A percentile compares a stretch with the other conserved stretches of the same genome.
Conservation (phyloP, 2,113 vertebrate species). For the Numenius arquata region DNA sequence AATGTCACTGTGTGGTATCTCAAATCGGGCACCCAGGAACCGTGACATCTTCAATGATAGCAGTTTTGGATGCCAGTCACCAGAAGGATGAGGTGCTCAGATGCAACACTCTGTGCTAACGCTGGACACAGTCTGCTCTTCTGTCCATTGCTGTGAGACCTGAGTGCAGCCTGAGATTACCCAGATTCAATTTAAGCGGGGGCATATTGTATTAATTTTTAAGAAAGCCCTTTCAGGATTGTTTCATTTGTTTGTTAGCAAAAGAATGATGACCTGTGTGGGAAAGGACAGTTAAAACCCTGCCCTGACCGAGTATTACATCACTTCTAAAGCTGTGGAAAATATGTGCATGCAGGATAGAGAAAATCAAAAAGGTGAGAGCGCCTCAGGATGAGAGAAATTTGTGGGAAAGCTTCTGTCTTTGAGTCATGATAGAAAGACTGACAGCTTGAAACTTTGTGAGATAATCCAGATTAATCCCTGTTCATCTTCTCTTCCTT, state of each 20-base stretch:
- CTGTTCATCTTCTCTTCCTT: not conserved
- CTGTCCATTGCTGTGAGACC: not conserved
- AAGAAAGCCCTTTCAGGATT: not conserved
- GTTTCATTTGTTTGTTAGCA: not conserved
- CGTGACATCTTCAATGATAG: not conserved
- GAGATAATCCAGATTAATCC: conserved; percentile 8
- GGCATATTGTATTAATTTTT: not conserved
- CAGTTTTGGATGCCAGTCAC: not conserved
- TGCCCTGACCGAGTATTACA: not conserved
- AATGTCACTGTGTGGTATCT: not conserved
- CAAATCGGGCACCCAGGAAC: not conserved
- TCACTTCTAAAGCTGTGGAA: not conserved
- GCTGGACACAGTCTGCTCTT: not conserved
- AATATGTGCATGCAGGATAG: not conserved
- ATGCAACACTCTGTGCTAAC: not conserved
- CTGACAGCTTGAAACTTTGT: not conserved
- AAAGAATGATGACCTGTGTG: not conserved
- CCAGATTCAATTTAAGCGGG: not conserved
- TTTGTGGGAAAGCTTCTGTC: not conserved
- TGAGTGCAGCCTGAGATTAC: not conserved
- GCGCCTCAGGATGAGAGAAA: not conserved
- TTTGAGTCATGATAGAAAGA: not conserved
- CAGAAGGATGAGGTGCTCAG: not conserved
- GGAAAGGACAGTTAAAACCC: not conserved
- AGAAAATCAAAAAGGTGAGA: not conserved